Percentiles rank a stretch among this genome's conserved stretches.
phyloP scores from a whole-genome alignment of 2,113 vertebrate genomes.

The Microcebus jonahi region DNA sequence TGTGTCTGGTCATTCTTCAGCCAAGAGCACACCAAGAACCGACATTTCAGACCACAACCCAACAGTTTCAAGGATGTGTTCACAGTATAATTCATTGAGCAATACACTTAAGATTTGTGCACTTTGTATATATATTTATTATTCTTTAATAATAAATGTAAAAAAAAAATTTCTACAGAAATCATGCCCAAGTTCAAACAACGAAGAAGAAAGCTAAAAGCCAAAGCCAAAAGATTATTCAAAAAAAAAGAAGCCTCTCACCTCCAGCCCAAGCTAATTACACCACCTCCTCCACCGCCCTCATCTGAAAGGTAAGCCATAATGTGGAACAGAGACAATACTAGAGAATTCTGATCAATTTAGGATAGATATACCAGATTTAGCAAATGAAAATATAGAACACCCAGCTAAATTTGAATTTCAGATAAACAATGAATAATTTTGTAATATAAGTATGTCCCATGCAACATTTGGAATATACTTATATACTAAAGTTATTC shows the following conservation, averaged over 20 bases:
- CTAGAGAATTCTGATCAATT: neutral
- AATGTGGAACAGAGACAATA: neutral
- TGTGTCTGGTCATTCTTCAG: too few species aligned
- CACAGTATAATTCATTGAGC: neutral
- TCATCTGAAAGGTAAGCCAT: slow-evolving; percentile 75
- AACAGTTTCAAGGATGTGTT: neutral
- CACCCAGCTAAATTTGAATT: slow-evolving; percentile 21
- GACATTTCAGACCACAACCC: too few species aligned
- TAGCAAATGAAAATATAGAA: slow-evolving; percentile 35
- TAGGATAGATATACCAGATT: neutral
- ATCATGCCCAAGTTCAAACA: slow-evolving; percentile 83
- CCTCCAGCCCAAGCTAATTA: neutral
- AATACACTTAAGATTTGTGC: neutral
- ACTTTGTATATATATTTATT: neutral
- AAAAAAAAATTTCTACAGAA: slow-evolving; percentile 54
- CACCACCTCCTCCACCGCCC: slow-evolving; percentile 4
- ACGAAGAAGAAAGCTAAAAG: slow-evolving; percentile 71
- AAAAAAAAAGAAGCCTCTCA: slow-evolving; percentile 46
- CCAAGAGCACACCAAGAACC: too few species aligned
- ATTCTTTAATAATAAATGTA: slow-evolving; percentile 17
- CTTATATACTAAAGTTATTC: neutral
- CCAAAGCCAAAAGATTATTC: slow-evolving; percentile 50
- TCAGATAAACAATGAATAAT: neutral
- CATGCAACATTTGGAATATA: neutral
- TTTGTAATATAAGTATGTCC: neutral